These are phyloP conservation scores for Onychomys torridus DNA, from an alignment of 2,797 vertebrate genomes.

Conservation along the genomic window DNA sequence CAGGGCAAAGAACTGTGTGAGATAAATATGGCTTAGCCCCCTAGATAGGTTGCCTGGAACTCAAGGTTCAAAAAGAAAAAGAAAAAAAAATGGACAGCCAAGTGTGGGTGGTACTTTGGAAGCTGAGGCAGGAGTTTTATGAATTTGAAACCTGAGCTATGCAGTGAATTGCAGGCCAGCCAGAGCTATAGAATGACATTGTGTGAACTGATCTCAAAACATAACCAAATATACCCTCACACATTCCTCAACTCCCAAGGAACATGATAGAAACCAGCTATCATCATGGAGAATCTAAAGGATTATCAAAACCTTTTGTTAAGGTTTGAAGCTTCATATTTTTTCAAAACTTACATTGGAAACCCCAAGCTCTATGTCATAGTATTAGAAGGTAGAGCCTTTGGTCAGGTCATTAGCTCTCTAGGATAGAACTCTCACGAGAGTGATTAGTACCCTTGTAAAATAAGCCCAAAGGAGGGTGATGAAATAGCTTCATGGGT, in stretches of 20 bases:
- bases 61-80: background rate
- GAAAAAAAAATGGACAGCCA: background rate
- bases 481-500: background rate
- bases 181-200: background rate
- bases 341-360: background rate
- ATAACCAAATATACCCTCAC: background rate
- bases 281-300: background rate
- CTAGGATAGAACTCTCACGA: background rate
- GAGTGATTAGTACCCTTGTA: background rate
- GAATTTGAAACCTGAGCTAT: background rate
- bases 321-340: background rate
- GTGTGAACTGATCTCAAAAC: background rate
- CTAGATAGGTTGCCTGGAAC: background rate
- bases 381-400: background rate
- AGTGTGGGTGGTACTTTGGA: background rate
- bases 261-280: background rate
- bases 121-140: background rate
- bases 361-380: background rate
- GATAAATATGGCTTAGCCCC: background rate
- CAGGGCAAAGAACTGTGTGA: constrained; percentile 9
- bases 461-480: background rate
- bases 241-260: background rate
- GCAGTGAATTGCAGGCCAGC: background rate
- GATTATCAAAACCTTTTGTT: background rate
- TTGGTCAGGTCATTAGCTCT: background rate